phyloP scores from a whole-genome alignment of 2,113 vertebrate species.

The Hippolais icterina region DNA sequence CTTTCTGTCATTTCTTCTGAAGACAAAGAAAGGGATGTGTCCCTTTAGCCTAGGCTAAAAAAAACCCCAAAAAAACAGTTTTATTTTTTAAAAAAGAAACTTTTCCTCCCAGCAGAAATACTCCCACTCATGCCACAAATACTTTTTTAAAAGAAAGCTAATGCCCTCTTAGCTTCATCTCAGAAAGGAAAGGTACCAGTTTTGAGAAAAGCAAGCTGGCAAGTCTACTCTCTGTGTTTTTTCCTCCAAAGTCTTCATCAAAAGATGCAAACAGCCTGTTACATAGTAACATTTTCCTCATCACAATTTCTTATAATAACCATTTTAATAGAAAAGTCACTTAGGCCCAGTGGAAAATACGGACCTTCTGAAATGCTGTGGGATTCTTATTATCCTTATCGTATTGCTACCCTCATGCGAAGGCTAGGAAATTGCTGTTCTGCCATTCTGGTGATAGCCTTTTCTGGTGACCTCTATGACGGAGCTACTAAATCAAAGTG shows the following conservation, averaged over 20 bases:
- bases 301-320: neutral
- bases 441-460: neutral
- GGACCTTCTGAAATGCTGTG: neutral
- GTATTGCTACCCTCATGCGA: neutral
- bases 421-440: neutral
- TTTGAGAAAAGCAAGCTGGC: neutral
- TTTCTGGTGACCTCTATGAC: neutral
- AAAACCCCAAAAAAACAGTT: neutral
- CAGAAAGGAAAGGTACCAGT: neutral
- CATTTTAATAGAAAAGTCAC: constrained; percentile 30
- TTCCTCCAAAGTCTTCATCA: neutral
- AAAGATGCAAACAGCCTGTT: neutral
- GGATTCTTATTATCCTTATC: neutral
- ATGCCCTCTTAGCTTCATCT: neutral
- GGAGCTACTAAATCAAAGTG: neutral
- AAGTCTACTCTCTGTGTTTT: neutral
- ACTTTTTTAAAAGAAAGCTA: neutral
- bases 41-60: neutral
- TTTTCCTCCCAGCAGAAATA: neutral
- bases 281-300: neutral
- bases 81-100: neutral
- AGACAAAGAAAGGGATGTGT: neutral
- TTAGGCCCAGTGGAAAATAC: neutral
- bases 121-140: neutral
- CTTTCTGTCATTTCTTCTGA: neutral